Percentiles rank a stretch among this genome's conserved stretches.
Evolutionary conservation across 2,113 vertebrate species (phyloP).

Genomic region (Nannospalax galili): DNA sequence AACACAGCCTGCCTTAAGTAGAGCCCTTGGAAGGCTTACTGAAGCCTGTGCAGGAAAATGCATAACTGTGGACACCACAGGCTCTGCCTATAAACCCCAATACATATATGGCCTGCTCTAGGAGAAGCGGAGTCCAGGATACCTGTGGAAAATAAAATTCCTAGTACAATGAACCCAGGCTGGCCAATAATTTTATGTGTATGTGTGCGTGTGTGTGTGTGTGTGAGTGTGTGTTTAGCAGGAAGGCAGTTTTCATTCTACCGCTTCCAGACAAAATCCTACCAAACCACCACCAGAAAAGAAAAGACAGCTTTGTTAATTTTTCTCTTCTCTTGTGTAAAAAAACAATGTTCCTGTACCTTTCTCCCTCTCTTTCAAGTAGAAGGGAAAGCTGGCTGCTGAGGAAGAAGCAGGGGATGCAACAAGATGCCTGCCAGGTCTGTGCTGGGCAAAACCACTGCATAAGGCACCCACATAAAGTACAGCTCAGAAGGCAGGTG

Average conservation of each 20-base stretch:
- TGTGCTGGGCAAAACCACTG: slow-evolving; percentile 62
- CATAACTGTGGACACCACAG: background rate
- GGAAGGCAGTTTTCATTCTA: background rate
- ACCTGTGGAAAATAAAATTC: background rate
- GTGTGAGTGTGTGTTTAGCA: background rate
- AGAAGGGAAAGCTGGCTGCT: slow-evolving; percentile 64
- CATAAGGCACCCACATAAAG: slow-evolving; percentile 75
- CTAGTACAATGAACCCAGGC: background rate
- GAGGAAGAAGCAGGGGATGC: slow-evolving; percentile 46
- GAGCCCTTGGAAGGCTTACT: background rate
- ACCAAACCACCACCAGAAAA: slow-evolving; percentile 59
- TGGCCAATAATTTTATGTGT: background rate
- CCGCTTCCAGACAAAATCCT: slow-evolving; percentile 63
- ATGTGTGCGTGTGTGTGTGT: background rate
- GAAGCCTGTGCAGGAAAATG: background rate
- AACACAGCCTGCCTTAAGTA: background rate
- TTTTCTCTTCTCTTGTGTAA: slow-evolving; percentile 76
- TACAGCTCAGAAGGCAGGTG: slow-evolving; percentile 77
- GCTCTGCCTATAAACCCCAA: background rate
- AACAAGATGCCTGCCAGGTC: slow-evolving; percentile 47
- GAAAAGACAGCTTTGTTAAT: slow-evolving; percentile 50
- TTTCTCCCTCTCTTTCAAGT: slow-evolving; percentile 46
- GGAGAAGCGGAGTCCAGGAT: background rate
- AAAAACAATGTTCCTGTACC: slow-evolving; percentile 61
- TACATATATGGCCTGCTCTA: background rate